Conservation (phyloP, 2,888 invertebrate species). For the Zaprionus lineosus region DNA sequence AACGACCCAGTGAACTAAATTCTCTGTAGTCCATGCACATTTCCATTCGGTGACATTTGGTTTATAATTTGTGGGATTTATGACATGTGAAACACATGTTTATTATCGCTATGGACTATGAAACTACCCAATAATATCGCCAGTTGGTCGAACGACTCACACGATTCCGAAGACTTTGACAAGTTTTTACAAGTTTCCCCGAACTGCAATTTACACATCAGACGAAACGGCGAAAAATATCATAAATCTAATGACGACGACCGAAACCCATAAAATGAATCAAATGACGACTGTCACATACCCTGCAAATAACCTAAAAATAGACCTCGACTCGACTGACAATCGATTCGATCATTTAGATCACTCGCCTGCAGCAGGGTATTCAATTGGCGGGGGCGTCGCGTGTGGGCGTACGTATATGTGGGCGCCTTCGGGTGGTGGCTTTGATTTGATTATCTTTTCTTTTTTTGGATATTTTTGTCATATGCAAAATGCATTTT, state of each 20-base stretch:
- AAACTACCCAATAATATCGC: slow-evolving; percentile 17
- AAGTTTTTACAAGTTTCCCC: slow-evolving; percentile 32
- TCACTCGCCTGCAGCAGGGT: slow-evolving; percentile 7
- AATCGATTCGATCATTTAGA: too few relatives aligned
- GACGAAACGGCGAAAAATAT: slow-evolving; percentile 18
- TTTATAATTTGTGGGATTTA: slow-evolving; percentile 48
- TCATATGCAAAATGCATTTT: slow-evolving; percentile 63
- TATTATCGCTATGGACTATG: slow-evolving; percentile 20
- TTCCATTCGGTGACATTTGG: slow-evolving; percentile 20
- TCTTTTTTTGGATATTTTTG: slow-evolving; percentile 27
- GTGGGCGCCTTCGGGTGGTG: neutral
- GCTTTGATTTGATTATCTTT: slow-evolving; percentile 17
- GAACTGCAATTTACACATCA: slow-evolving; percentile 40
- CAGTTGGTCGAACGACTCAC: slow-evolving; percentile 23
- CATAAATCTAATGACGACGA: slow-evolving; percentile 2
- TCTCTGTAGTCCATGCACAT: too few relatives aligned
- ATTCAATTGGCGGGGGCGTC: neutral
- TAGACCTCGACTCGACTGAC: too few relatives aligned
- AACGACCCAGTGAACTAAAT: slow-evolving; percentile 10
- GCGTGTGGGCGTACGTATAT: neutral
- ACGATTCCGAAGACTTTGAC: slow-evolving; percentile 40
- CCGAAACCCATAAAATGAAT: too few relatives aligned
- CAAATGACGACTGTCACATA: too few relatives aligned
- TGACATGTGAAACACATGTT: slow-evolving; percentile 52
- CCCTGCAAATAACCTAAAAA: too few relatives aligned